These are phyloP conservation scores for Mythimna impura DNA, from an alignment of 2,888 invertebrate genomes.

Conservation along the genomic window DNA sequence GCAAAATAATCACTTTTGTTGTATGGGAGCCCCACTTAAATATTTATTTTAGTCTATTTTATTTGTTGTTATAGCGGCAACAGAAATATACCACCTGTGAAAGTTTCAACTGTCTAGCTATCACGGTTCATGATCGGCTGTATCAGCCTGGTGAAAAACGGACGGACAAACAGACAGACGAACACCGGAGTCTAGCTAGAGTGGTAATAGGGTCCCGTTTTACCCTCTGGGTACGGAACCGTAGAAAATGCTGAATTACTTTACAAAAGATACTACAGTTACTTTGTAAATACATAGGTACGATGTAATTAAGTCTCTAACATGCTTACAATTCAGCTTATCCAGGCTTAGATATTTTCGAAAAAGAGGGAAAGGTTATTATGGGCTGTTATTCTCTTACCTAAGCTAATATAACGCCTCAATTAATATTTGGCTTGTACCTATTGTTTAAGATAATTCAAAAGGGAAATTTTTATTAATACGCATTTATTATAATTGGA, in stretches of 20 bases:
- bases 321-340: neutral
- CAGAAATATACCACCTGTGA: no score
- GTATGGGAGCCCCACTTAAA: no score
- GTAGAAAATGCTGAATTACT: neutral
- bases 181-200: no score
- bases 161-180: no score
- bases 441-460: constrained; percentile 26
- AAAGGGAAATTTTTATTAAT: constrained; percentile 21
- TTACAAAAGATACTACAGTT: neutral
- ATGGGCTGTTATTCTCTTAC: constrained; percentile 14
- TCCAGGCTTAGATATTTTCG: neutral
- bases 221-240: no score
- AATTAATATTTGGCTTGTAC: constrained; percentile 32
- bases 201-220: no score
- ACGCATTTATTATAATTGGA: constrained; percentile 9
- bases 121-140: no score
- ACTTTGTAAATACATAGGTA: neutral
- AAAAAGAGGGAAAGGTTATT: neutral
- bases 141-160: no score
- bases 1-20: no score
- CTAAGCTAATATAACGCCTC: constrained; percentile 40
- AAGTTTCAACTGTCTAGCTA: no score
- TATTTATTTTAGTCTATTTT: no score
- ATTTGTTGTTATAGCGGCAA: no score
- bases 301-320: neutral